Percentiles rank a stretch among this genome's conserved stretches.
These are phyloP conservation scores for Octopus sinensis DNA, from an alignment of 1,140 invertebrate species.

Conservation along the genomic window DNA sequence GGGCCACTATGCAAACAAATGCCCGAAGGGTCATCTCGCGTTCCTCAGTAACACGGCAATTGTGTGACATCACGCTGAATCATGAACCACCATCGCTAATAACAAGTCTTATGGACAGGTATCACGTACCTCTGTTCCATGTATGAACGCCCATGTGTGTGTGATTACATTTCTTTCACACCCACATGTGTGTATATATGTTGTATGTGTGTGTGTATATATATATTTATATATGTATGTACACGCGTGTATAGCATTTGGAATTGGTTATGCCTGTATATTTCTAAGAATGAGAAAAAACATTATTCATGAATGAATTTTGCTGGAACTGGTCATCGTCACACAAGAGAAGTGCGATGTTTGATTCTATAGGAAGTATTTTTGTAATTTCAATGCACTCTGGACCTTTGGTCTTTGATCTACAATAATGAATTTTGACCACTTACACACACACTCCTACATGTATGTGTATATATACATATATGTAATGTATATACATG, in stretches of 20 bases:
- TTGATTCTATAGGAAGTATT: too few relatives aligned
- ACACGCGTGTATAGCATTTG: too few relatives aligned
- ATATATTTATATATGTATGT: too few relatives aligned
- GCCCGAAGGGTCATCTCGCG: slow-evolving; percentile 92
- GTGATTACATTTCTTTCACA: neutral
- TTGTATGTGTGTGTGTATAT: neutral
- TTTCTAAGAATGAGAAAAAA: too few relatives aligned
- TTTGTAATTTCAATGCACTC: too few relatives aligned
- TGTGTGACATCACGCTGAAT: slow-evolving; percentile 6
- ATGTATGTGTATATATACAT: neutral
- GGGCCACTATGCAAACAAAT: slow-evolving; percentile 99
- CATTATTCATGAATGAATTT: too few relatives aligned
- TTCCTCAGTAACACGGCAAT: slow-evolving; percentile 69
- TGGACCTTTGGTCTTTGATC: too few relatives aligned
- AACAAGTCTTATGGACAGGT: neutral
- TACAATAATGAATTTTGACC: too few relatives aligned
- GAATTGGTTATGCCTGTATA: too few relatives aligned
- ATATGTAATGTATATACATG: neutral
- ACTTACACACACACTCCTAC: neutral
- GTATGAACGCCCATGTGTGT: neutral
- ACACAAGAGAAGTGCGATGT: too few relatives aligned
- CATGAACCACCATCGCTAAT: neutral
- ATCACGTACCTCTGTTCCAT: neutral
- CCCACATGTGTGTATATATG: neutral
- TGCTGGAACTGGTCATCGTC: too few relatives aligned